phyloP scores from a whole-genome alignment of 2,888 invertebrate species.

The Heliconius ismenius region DNA sequence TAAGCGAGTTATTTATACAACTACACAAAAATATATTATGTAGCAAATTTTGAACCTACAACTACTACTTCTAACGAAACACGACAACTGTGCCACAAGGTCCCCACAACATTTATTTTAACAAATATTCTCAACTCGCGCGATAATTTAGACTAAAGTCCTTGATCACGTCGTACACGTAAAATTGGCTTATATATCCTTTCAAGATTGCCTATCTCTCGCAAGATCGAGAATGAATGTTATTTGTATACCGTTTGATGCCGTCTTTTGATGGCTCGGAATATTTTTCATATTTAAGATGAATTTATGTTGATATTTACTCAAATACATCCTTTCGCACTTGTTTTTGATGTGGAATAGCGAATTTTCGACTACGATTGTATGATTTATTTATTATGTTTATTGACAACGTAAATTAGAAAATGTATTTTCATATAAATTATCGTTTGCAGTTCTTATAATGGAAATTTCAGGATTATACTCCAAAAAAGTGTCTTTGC shows the following conservation, averaged over 20 bases:
- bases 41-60: neutral
- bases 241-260: constrained; percentile 37
- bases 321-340: neutral
- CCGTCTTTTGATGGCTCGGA: constrained; percentile 29
- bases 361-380: neutral
- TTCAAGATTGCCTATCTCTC: constrained; percentile 38
- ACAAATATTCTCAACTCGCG: constrained; percentile 28
- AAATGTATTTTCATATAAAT: neutral
- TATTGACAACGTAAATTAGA: neutral
- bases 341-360: neutral
- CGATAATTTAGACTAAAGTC: constrained; percentile 33
- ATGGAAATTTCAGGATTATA: too few species aligned
- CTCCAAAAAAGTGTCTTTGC: too few species aligned
- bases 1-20: neutral
- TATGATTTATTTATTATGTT: neutral
- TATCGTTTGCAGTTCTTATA: too few species aligned
- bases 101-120: neutral
- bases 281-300: constrained; percentile 23
- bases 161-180: constrained; percentile 37
- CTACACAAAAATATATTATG: neutral
- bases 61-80: neutral
- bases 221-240: constrained; percentile 35
- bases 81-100: neutral
- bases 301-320: constrained; percentile 15
- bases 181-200: constrained; percentile 40